Evolutionary conservation across 2,888 invertebrate species (phyloP).

Genomic region (Lathronympha strigana): DNA sequence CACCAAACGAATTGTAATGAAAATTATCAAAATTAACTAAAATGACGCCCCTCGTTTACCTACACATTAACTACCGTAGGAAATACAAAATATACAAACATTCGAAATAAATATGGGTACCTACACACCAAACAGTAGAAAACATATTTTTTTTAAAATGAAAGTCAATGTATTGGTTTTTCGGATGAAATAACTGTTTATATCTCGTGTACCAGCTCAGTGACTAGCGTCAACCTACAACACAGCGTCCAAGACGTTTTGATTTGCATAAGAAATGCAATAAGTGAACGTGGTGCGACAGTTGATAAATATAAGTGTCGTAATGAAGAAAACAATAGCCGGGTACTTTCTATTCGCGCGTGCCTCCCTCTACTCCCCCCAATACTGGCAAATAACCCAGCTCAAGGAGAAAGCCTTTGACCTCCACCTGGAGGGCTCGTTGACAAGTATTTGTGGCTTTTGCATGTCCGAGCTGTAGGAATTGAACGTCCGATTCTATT

Average conservation of each 20-base stretch:
- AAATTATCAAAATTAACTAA: too few relatives aligned
- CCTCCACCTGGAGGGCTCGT: slow-evolving; percentile 70
- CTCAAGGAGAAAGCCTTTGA: slow-evolving; percentile 79
- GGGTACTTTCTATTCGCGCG: slow-evolving; percentile 75
- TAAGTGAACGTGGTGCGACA: slow-evolving; percentile 64
- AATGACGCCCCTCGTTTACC: too few relatives aligned
- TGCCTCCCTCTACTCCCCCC: slow-evolving; percentile 53
- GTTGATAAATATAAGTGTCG: slow-evolving; percentile 74
- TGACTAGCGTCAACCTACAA: slow-evolving; percentile 43
- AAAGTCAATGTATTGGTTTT: neutral
- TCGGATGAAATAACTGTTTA: neutral
- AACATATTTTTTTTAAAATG: too few relatives aligned
- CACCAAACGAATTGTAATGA: too few relatives aligned
- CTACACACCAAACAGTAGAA: too few relatives aligned
- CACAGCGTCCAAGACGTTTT: slow-evolving; percentile 46
- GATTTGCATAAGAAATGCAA: slow-evolving; percentile 73
- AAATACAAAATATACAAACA: too few relatives aligned
- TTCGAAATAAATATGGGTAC: neutral
- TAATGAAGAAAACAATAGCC: slow-evolving; percentile 79
- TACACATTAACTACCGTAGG: too few relatives aligned
- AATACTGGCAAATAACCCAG: slow-evolving; percentile 44
- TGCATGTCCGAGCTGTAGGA: slow-evolving; percentile 51
- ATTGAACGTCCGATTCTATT: slow-evolving; percentile 37
- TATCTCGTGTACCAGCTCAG: slow-evolving; percentile 20
- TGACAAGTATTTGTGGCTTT: slow-evolving; percentile 64